Evolutionary conservation across 2,888 invertebrate genomes (phyloP), one percentile per base, ranked within the genome.

Genomic region (Criorhina ranunculi): DNA sequence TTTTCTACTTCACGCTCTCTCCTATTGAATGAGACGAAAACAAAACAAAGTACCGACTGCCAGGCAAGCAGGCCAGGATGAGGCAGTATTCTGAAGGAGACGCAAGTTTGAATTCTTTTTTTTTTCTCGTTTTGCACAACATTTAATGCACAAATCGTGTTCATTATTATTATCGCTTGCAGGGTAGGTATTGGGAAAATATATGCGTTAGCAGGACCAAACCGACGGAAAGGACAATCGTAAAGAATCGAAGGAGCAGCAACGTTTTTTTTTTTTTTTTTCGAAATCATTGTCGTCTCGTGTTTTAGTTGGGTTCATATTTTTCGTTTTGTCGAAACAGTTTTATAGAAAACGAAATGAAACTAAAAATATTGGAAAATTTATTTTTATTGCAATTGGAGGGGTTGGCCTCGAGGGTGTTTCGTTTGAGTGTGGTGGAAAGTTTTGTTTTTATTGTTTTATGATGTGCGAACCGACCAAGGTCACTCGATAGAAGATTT

Each of bases 141-240:
- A 86, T 81, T 86, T 86, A 86, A 86, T 86, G 86, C 86, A 86
- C 76, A 86, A 86, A 86, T 81, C 86, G 81, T 86, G 86, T 86
- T 81, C 86, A 86, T 86, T 86, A 86, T 86, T 86, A 86, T 80
- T 85, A 85, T 80, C 75, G 85, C 75, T 80, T 44, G 75, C 51
- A 76, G 85, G 75, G 59, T 80, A 70, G 66, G 69, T 67, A 62
- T 66, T 64, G 60, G 49, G 60, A 44, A 55, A 62, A 64, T 62
- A 40, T 72, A 60, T 66, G 78, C 42, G 60, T 67, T 53, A 35
- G 37, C 31, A 62, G 44, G 62, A 72, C 46, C 37, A 35, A 67
- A 77, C 51, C 49, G 40, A 57, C 31, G 35, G 35, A 66, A 75
- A 70, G 64, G 75, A 85, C 64, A 79, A 70, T 83, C 79, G 73